Evolutionary conservation across 2,888 invertebrate genomes (phyloP).

Genomic region (Rhagium mordax): DNA sequence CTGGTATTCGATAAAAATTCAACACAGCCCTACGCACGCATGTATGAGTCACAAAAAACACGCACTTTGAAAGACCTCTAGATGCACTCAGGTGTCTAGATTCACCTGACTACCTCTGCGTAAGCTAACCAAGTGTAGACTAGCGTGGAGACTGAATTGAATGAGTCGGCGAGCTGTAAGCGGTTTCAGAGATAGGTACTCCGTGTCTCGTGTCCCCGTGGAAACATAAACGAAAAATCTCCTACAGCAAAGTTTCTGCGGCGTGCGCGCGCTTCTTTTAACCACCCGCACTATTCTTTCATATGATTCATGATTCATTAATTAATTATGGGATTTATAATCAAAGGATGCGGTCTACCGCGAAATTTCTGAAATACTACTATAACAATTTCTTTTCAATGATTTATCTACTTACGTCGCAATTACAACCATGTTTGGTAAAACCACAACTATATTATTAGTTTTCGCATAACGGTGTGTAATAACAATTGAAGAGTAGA

Average conservation of each 20-base stretch:
- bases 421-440: no score
- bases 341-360: slow-evolving; percentile 22
- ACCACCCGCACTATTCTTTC: slow-evolving; percentile 30
- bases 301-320: background rate
- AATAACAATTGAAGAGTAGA: no score
- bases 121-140: slow-evolving; percentile 21
- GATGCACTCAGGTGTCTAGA: slow-evolving; percentile 18
- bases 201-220: slow-evolving; percentile 13
- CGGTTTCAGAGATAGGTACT: slow-evolving; percentile 11
- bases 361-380: slow-evolving; percentile 7
- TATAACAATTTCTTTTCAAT: background rate
- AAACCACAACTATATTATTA: no score
- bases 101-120: slow-evolving; percentile 25
- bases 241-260: slow-evolving; percentile 6
- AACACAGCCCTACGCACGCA: slow-evolving; percentile 10
- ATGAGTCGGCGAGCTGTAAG: slow-evolving; percentile 1
- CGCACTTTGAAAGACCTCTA: slow-evolving; percentile 16
- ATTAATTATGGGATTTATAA: slow-evolving; percentile 1
- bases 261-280: slow-evolving; percentile 19
- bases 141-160: slow-evolving; percentile 10
- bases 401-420: background rate
- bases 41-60: slow-evolving; percentile 21
- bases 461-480: no score
- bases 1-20: slow-evolving; percentile 2
- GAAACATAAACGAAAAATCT: slow-evolving; percentile 4